A percentile compares a stretch with the other conserved stretches of the same genome.
These are phyloP conservation scores for Polyodon spathula DNA, from an alignment of 2,113 vertebrate genomes.

Conservation along the genomic window DNA sequence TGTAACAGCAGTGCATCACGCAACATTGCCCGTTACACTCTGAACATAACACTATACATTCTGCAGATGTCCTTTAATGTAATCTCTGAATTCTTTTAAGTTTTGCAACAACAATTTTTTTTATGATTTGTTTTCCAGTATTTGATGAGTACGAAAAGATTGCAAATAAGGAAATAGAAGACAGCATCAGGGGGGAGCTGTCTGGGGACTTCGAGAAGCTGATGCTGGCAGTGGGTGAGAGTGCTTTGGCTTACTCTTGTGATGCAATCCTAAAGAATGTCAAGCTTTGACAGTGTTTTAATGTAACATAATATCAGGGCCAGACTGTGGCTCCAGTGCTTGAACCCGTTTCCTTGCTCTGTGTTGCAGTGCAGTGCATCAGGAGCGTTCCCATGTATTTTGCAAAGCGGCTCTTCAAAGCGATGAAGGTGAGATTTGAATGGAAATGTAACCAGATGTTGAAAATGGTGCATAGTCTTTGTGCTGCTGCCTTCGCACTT, in stretches of 20 bases:
- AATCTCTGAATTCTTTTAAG: neutral
- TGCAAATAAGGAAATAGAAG: slow-evolving; percentile 74
- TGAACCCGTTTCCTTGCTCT: too few relatives aligned
- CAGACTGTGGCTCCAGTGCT: too few relatives aligned
- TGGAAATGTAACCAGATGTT: neutral
- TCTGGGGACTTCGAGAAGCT: slow-evolving; percentile 92
- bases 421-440: slow-evolving; percentile 79
- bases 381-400: slow-evolving; percentile 82
- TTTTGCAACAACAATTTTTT: neutral
- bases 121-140: slow-evolving; percentile 46
- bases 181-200: slow-evolving; percentile 83
- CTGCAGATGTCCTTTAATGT: neutral
- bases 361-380: slow-evolving; percentile 71
- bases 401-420: slow-evolving; percentile 81
- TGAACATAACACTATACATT: too few relatives aligned
- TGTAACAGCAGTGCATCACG: too few relatives aligned
- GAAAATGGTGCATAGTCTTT: too few relatives aligned
- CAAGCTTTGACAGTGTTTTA: too few relatives aligned
- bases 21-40: too few relatives aligned
- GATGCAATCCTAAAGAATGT: neutral
- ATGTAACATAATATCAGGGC: too few relatives aligned
- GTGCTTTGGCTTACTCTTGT: neutral
- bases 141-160: slow-evolving; percentile 86
- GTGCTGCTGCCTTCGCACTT: too few relatives aligned
- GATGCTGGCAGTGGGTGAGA: slow-evolving; percentile 88